Base-by-base conservation (phyloP, 1,140 invertebrate species). In the Drosophila tropicalis region DNA sequence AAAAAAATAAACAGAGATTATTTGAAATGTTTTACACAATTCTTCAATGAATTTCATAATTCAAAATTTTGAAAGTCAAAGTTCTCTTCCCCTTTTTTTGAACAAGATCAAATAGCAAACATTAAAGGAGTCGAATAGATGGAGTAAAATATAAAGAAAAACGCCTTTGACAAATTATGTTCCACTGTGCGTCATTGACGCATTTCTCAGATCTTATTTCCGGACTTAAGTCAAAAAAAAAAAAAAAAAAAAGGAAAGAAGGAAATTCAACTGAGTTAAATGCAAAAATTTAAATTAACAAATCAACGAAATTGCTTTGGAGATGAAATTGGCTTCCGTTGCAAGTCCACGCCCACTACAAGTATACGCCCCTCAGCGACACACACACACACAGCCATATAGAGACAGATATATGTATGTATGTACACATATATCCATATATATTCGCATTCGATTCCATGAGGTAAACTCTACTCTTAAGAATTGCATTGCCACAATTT, bases 401-500 rank as follows among this genome's bases (percentile, higher is more conserved):
- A 39, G 10, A 39, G 4, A 13, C 36, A 36, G 2, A 36, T 36
- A 36, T 12, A 36, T 36, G 34, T 36, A 10, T 36, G 29, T 29
- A 29, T 5, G 22, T n/a, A n/a, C n/a, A n/a, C 5, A 29, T 29
- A 5, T 29, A 5, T 29, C 4, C 25, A 29, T 29, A 19, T 22
- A 51, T 22, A 51, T 22, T 39, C n/a, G 2, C 39, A 32, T 2
- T 63, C 57, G 34, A 13, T 81, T 87, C 69, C 69, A 62, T 72
- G 74, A 65, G 77, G 62, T 64, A 79, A 80, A 74, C 57, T 51
- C 44, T 22, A 19, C 44, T 51, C 44, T 76, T 67, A 77, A 80
- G 78, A 82, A 81, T 70, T 76, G 51, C 67, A 79, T 51, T 51
- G 76, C 71, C 70, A 72, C 70, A 83, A 87, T 89, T 80, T 89